phyloP scores from a whole-genome alignment of 2,797 vertebrate species.

The Paguma larvata region DNA sequence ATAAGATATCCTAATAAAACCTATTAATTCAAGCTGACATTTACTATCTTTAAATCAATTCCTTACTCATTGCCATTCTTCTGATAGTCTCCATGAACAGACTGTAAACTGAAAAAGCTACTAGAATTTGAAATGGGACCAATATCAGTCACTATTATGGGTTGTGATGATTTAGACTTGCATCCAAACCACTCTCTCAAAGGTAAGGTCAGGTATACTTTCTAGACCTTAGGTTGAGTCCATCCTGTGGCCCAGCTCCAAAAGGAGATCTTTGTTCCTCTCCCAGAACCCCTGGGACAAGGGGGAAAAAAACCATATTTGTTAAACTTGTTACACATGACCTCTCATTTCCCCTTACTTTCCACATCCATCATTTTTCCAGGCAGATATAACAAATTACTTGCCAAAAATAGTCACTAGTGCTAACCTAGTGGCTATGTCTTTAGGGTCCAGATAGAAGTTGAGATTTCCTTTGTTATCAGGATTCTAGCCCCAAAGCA shows the following conservation, averaged over 20 bases:
- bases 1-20: neutral
- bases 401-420: slow-evolving; percentile 37
- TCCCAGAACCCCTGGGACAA: neutral
- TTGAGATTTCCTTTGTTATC: slow-evolving; percentile 12
- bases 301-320: neutral
- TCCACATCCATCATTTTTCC: slow-evolving; percentile 27
- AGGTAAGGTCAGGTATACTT: neutral
- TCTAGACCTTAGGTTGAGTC: rapidly evolving
- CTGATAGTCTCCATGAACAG: neutral
- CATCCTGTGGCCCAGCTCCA: neutral
- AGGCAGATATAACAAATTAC: neutral
- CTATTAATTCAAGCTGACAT: neutral
- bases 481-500: neutral
- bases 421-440: neutral
- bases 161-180: neutral
- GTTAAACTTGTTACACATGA: neutral
- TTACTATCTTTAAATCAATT: neutral
- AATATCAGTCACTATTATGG: neutral
- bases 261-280: neutral
- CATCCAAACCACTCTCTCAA: neutral
- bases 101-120: neutral
- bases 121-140: neutral
- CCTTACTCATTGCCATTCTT: neutral
- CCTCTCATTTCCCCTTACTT: neutral
- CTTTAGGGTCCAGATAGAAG: neutral